Evolutionary conservation across 2,888 invertebrate species (phyloP), one percentile per base, ranked within the genome.

Genomic region (Brachypalpus laphriformis): DNA sequence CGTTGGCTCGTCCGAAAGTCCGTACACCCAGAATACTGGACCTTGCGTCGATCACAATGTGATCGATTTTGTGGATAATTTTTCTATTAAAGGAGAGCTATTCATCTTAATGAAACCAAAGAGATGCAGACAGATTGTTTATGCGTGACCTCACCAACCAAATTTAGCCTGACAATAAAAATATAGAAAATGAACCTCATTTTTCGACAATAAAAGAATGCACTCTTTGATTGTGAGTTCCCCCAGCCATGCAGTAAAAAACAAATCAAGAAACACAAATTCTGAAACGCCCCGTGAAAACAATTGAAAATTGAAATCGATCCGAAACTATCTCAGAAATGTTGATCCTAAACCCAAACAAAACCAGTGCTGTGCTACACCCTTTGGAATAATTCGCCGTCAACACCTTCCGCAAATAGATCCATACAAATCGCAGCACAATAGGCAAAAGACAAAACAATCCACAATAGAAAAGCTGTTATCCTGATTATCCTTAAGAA

Each of bases 381-480:
- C n/a, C 40, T 2, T 63, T 20, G 14, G 25, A 61, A 65, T 47
- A 56, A 70, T 56, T 45, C 14, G 20, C 56, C 25, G 37, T 22
- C 31, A 14, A 51, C 11, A 11, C n/a, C 42, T 45, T 68, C 31
- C n/a, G 5, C 22, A 40, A 9, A 31, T 9, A 57, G 18, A 20
- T 16, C 18, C 31, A 16, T 8, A 57, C 28, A 82, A 71, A 71
- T 65, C 51, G 42, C 57, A 45, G 25, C 18, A 71, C 65, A 76
- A 83, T 72, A 45, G 40, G 49, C 31, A 31, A 3, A 74, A 54
- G 54, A 59, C 28, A 61, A 54, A 47, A 61, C 71, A 61, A 59
- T 31, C 66, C 65, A 78, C 82, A 78, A 78, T 57, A 56, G 78
- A 49, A 68, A 68, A 74, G 72, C 78, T 83, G 71, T 83, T 83